Conservation (phyloP, 2,113 vertebrate species). For the Thunnus thynnus region DNA sequence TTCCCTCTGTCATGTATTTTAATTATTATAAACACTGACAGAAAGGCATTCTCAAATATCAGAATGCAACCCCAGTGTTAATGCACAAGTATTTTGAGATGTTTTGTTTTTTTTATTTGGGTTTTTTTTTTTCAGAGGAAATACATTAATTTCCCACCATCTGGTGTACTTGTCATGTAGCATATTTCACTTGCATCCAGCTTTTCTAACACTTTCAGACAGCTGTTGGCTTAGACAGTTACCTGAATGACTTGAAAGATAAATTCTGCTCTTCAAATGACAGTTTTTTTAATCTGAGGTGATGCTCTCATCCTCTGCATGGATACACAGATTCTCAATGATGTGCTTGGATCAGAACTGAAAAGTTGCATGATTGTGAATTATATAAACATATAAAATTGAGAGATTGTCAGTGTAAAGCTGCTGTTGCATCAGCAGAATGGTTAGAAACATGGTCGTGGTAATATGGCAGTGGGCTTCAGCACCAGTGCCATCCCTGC, state of each 20-base stretch:
- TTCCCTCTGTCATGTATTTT: conserved; percentile 16
- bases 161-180: conserved; percentile 63
- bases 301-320: conserved; percentile 11
- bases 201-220: conserved; percentile 55
- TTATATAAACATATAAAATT: background rate
- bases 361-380: conserved; percentile 3
- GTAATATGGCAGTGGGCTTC: conserved; percentile 37
- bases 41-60: conserved; percentile 17
- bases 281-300: conserved; percentile 31
- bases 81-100: conserved; percentile 10
- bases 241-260: conserved; percentile 62
- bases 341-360: conserved; percentile 19
- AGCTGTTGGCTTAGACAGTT: conserved; percentile 67
- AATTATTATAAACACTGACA: conserved; percentile 35
- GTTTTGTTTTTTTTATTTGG: background rate
- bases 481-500: conserved; percentile 41
- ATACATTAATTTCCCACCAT: conserved; percentile 62
- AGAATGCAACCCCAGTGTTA: conserved; percentile 26
- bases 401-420: background rate
- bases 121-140: conserved; percentile 21
- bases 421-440: conserved; percentile 32
- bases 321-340: background rate
- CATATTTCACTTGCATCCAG: conserved; percentile 57
- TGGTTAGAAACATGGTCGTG: conserved; percentile 30
- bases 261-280: conserved; percentile 43